Conservation (phyloP, 2,888 invertebrate species). For the Mechanitis messenoides region DNA sequence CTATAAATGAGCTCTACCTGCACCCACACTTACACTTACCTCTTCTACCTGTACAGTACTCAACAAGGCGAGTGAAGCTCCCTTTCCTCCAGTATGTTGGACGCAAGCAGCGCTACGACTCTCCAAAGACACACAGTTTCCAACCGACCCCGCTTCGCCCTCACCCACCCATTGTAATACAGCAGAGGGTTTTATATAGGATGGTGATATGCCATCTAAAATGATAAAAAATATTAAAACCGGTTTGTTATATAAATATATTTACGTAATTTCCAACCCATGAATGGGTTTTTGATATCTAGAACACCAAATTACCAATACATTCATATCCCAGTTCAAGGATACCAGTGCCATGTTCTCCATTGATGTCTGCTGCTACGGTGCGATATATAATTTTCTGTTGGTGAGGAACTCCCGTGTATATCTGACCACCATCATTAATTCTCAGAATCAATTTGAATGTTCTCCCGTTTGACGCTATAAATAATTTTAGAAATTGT, state of each 20-base stretch:
- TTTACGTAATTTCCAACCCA: background rate
- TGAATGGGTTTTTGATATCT: background rate
- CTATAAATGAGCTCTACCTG: too few relatives aligned
- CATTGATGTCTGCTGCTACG: slow-evolving; percentile 47
- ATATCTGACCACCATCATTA: slow-evolving; percentile 40
- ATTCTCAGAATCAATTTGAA: slow-evolving; percentile 50
- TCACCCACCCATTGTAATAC: slow-evolving; percentile 47
- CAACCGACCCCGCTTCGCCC: slow-evolving; percentile 41
- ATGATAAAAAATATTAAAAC: background rate
- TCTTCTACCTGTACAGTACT: slow-evolving; percentile 57
- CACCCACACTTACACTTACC: slow-evolving; percentile 42
- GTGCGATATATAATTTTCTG: slow-evolving; percentile 46
- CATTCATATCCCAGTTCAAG: slow-evolving; percentile 54
- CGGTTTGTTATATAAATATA: background rate
- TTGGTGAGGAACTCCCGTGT: slow-evolving; percentile 48
- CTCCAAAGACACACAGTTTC: slow-evolving; percentile 61
- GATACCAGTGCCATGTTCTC: slow-evolving; percentile 50
- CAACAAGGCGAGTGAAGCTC: slow-evolving; percentile 83
- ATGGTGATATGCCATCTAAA: slow-evolving; percentile 31
- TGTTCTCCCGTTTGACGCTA: slow-evolving; percentile 40
- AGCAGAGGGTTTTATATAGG: slow-evolving; percentile 35
- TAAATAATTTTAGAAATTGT: background rate
- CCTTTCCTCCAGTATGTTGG: slow-evolving; percentile 85
- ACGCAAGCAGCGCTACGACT: slow-evolving; percentile 71
- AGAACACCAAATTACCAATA: slow-evolving; percentile 36